Base-by-base conservation (phyloP, 2,113 vertebrate species). In the Numida meleagris region DNA sequence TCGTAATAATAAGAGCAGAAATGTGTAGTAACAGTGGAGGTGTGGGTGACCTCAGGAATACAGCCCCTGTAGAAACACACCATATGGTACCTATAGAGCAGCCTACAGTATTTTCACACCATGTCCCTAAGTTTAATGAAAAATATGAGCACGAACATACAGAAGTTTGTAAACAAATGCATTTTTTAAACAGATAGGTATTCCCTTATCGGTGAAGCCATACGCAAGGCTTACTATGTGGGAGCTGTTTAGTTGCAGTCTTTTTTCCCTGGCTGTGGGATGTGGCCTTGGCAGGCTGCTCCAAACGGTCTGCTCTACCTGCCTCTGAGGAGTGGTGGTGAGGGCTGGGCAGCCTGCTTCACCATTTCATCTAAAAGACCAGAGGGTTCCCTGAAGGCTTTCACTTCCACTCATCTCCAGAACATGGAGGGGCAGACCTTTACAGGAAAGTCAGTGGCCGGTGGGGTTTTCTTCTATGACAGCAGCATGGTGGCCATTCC, bases 171-270 rank as follows among this genome's bases (percentile, higher is more conserved):
- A 57, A 72, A 46, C 33, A 0, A 66, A 63, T 67, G 10, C 0
- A 1, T 31, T 70, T 61, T 71, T 70, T 51, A 36, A 66, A 10
- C 8, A n/a, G 16, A 10, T 43, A 0, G 0, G 3, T 57, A 10
- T 86, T 82, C 24, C 25, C 34, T 72, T 80, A 16, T 27, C 65
- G 15, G 73, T 63, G 38, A 23, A 94, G 40, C 10, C 9, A 25
- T 68, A 42, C 27, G 45, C 43, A 48, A 68, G 10, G 11, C 72
- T 78, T 89, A 10, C 16, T 63, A 7, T 42, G 17, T 55, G 13
- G 15, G 3, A 78, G 38, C 10, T 75, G 17, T 65, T 65, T 38
- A 38, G 10, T 48, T 77, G 10, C 23, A 29, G 21, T 59, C 29
- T 84, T 71, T 89, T 27, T 16, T 34, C 2, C 8, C 7, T 14